Evolutionary conservation across 2,113 vertebrate species (phyloP).

Genomic region (Ageneiosus marmoratus): DNA sequence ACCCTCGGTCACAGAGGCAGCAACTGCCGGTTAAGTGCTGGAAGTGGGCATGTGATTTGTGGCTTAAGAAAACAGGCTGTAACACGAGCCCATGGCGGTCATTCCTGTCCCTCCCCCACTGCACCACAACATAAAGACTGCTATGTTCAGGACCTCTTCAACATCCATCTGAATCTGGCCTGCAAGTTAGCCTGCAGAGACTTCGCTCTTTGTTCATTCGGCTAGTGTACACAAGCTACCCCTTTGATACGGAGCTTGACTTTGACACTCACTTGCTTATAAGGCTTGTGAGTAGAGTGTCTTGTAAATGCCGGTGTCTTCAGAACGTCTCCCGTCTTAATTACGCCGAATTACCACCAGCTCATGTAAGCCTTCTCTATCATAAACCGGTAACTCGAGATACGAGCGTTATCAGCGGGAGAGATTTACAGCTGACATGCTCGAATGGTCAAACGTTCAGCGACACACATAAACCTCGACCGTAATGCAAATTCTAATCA

Average conservation of each 20-base stretch:
- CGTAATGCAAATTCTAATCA: slow-evolving; percentile 40
- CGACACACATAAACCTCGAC: slow-evolving; percentile 44
- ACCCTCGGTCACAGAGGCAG: slow-evolving; percentile 27
- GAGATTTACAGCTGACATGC: slow-evolving; percentile 33
- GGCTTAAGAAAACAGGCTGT: slow-evolving; percentile 66
- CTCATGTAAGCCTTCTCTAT: background rate
- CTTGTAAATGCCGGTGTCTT: slow-evolving; percentile 18
- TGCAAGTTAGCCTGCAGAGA: slow-evolving; percentile 53
- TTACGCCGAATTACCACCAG: slow-evolving; percentile 26
- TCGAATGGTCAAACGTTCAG: slow-evolving; percentile 34
- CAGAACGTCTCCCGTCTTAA: slow-evolving; percentile 30
- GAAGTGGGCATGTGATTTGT: slow-evolving; percentile 60
- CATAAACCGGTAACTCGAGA: slow-evolving; percentile 34
- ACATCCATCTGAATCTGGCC: slow-evolving; percentile 49
- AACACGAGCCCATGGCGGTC: slow-evolving; percentile 58
- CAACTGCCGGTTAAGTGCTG: slow-evolving; percentile 53
- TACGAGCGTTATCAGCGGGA: slow-evolving; percentile 5
- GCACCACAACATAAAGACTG: slow-evolving; percentile 57
- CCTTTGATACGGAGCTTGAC: slow-evolving; percentile 39
- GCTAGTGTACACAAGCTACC: slow-evolving; percentile 32
- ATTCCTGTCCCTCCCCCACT: slow-evolving; percentile 56
- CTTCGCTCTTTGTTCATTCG: slow-evolving; percentile 52
- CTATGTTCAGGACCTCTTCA: slow-evolving; percentile 64
- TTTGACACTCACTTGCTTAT: slow-evolving; percentile 22
- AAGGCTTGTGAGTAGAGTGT: background rate